Percentiles rank a stretch among this genome's conserved stretches.
phyloP scores from a whole-genome alignment of 2,113 vertebrate genomes.

The Dissostichus mawsoni region DNA sequence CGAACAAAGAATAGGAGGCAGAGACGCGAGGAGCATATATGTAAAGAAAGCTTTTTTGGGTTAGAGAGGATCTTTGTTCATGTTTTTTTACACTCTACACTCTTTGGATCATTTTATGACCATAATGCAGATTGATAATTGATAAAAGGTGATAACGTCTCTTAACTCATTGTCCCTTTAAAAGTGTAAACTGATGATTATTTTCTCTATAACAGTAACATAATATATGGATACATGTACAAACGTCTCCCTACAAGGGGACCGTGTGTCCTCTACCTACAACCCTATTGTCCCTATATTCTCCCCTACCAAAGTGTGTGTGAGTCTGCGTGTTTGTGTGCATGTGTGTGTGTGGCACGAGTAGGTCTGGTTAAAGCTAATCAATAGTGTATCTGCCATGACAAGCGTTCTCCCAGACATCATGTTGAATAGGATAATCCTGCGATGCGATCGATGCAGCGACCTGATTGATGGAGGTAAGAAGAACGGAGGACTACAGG shows the following conservation, averaged over 20 bases:
- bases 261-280: constrained; percentile 27
- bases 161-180: not conserved
- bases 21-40: not conserved
- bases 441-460: constrained; percentile 72
- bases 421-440: constrained; percentile 83
- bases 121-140: not conserved
- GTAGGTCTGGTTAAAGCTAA: constrained; percentile 75
- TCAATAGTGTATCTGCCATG: constrained; percentile 79
- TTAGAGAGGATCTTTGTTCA: not conserved
- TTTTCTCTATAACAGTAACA: not conserved
- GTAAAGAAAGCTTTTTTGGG: no score
- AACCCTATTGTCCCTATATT: constrained; percentile 39
- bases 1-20: not conserved
- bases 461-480: constrained; percentile 71
- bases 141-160: no score
- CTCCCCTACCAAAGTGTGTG: not conserved
- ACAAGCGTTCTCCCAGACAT: constrained; percentile 77
- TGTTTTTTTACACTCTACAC: not conserved
- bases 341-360: constrained; percentile 41
- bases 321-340: not conserved
- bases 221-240: not conserved
- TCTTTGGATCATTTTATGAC: not conserved
- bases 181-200: not conserved
- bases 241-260: constrained; percentile 13
- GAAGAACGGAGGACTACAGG: constrained; percentile 18